Conservation (phyloP, 2,113 vertebrate genomes). For the Phalacrocorax pelagicus region DNA sequence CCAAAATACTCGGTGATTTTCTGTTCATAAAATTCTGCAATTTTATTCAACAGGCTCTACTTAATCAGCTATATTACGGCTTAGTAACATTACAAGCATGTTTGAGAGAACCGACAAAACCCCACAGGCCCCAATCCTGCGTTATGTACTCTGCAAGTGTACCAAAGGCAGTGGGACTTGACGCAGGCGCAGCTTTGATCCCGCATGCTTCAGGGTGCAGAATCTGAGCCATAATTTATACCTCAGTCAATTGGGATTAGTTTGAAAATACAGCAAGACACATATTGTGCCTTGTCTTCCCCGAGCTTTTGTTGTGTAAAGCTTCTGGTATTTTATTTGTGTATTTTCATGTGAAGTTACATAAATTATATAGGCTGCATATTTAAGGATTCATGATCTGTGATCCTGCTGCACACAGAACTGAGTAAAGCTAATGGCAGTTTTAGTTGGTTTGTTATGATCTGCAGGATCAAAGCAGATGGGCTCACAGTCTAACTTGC, state of each 20-base stretch:
- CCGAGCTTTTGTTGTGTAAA: background rate
- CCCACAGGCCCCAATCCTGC: background rate
- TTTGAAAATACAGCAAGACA: background rate
- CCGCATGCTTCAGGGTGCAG: background rate
- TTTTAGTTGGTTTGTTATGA: background rate
- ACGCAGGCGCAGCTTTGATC: background rate
- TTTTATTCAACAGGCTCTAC: background rate
- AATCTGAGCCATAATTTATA: background rate
- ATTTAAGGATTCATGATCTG: background rate
- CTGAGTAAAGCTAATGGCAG: background rate
- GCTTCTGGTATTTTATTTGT: background rate
- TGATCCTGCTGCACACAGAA: background rate
- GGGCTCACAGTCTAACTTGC: background rate
- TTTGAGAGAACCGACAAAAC: background rate
- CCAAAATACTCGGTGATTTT: background rate
- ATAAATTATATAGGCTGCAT: slow-evolving; percentile 7
- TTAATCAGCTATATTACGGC: background rate
- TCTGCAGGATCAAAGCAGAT: background rate
- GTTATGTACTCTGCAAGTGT: background rate
- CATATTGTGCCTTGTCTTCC: background rate
- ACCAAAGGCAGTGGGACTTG: background rate
- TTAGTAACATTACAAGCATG: background rate
- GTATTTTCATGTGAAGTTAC: slow-evolving; percentile 1
- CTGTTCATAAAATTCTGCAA: background rate
- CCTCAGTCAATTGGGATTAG: background rate